Conservation (phyloP, 2,113 vertebrate species). For the Archilochus colubris region DNA sequence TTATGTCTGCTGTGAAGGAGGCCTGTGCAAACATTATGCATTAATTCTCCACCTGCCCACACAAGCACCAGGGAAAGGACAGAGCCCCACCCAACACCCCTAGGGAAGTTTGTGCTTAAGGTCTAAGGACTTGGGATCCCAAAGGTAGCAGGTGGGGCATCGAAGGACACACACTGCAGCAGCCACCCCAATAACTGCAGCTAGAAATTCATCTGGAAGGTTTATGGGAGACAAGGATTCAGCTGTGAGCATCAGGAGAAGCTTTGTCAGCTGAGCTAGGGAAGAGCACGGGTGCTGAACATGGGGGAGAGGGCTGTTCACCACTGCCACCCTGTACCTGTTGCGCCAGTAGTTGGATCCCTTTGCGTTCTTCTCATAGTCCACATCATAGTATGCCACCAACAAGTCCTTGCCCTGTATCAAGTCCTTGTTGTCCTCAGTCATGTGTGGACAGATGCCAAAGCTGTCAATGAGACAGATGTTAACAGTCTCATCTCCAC, state of each 20-base stretch:
- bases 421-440: constrained; percentile 95
- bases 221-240: neutral
- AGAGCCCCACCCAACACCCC: neutral
- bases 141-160: neutral
- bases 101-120: neutral
- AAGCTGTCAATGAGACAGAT: constrained; percentile 74
- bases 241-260: neutral
- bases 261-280: neutral
- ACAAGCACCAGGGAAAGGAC: neutral
- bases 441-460: constrained; percentile 97
- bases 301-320: rapidly evolving
- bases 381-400: constrained; percentile 94
- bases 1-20: neutral
- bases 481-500: neutral
- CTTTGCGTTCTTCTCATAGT: constrained; percentile 96
- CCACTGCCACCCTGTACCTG: constrained; percentile 69
- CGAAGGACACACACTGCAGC: neutral
- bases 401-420: constrained; percentile 91
- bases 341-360: constrained; percentile 99
- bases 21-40: neutral
- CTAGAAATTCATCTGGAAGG: neutral
- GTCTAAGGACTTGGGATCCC: neutral
- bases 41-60: neutral
- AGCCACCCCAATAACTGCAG: neutral
- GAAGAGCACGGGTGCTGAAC: rapidly evolving